Conservation (phyloP, 2,888 invertebrate genomes). For the Dasysyrphus albostriatus region DNA sequence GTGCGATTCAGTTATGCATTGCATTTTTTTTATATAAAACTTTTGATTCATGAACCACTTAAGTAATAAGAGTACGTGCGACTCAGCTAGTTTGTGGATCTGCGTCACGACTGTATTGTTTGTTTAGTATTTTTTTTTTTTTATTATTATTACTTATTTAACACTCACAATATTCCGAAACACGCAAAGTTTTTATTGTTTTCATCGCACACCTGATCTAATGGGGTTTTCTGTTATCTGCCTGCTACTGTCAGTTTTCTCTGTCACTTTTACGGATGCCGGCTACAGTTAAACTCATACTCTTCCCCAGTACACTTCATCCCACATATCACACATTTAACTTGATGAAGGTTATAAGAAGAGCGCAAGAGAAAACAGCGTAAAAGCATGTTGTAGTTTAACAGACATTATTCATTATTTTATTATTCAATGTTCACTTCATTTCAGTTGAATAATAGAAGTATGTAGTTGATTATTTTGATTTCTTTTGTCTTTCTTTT, state of each 20-base stretch:
- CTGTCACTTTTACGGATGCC: too few relatives aligned
- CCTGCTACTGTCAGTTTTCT: too few relatives aligned
- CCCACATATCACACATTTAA: constrained; percentile 78
- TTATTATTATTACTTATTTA: constrained; percentile 23
- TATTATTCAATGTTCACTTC: constrained; percentile 65
- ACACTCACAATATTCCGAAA: constrained; percentile 46
- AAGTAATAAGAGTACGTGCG: neutral
- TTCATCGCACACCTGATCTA: constrained; percentile 45
- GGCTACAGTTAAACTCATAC: neutral
- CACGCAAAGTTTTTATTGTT: constrained; percentile 40
- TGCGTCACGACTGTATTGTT: neutral
- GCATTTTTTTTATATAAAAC: too few relatives aligned
- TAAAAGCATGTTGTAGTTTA: constrained; percentile 55
- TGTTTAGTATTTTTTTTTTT: constrained; percentile 1
- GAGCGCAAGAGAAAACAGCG: constrained; percentile 59
- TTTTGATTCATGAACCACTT: too few relatives aligned
- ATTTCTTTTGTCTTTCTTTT: constrained; percentile 12
- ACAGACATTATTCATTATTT: constrained; percentile 64
- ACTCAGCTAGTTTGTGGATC: neutral
- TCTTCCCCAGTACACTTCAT: constrained; percentile 20
- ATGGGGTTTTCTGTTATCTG: constrained; percentile 31
- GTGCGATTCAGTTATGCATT: too few relatives aligned
- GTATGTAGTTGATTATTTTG: constrained; percentile 32
- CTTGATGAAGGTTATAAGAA: constrained; percentile 63
- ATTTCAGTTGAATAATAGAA: constrained; percentile 37